phyloP scores from a whole-genome alignment of 2,113 vertebrate genomes.

The Pseudois nayaur region DNA sequence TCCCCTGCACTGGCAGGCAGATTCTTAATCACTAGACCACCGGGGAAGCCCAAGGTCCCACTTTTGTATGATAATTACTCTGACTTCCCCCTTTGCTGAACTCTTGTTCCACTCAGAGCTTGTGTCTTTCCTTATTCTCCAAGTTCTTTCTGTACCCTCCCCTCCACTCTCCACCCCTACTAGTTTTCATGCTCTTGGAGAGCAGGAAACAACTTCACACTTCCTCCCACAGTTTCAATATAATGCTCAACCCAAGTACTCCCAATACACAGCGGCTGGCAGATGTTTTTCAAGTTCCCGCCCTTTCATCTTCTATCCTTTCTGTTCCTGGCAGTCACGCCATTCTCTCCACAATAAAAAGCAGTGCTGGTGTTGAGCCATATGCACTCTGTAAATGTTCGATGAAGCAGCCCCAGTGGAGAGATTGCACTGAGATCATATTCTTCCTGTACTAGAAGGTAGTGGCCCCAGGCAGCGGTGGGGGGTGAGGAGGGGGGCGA shows the following conservation, averaged over 20 bases:
- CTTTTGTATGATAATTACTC: not conserved
- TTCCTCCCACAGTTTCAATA: not conserved
- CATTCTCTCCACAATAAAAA: not conserved
- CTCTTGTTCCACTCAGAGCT: too few relatives aligned
- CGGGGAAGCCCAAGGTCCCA: not conserved
- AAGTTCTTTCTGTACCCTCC: not conserved
- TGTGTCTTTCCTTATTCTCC: not conserved
- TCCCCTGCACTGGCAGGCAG: not conserved
- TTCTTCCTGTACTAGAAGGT: not conserved
- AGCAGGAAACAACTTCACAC: not conserved
- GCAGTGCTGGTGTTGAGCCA: not conserved
- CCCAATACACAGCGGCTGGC: not conserved
- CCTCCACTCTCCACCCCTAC: not conserved
- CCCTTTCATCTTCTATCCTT: not conserved
- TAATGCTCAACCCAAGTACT: not conserved
- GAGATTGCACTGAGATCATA: not conserved
- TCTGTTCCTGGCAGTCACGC: not conserved
- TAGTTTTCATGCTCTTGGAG: not conserved
- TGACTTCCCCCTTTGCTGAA: not conserved
- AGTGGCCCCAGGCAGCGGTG: not conserved
- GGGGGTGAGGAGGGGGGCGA: accelerated
- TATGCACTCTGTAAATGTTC: not conserved
- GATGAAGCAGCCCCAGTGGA: not conserved
- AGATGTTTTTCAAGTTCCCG: not conserved
- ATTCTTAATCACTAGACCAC: not conserved